Evolutionary conservation across 1,140 invertebrate genomes (phyloP).

Genomic region (Dreissena rostriformis): DNA sequence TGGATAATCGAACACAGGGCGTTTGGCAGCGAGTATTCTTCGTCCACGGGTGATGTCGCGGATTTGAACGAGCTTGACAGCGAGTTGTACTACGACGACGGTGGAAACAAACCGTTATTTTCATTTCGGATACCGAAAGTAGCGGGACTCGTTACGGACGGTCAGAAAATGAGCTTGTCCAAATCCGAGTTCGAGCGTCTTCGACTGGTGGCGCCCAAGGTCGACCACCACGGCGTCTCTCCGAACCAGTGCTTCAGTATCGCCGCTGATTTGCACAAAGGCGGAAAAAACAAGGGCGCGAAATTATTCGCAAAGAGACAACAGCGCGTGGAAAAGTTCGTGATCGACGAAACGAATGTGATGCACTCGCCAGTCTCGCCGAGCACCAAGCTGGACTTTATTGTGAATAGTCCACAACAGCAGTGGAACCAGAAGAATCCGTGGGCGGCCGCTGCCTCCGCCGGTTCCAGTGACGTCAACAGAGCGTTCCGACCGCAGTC

Average conservation of each 20-base stretch:
- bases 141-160: constrained; percentile 56
- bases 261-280: constrained; percentile 67
- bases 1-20: constrained; percentile 95
- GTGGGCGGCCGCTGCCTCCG: constrained; percentile 85
- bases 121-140: constrained; percentile 70
- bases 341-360: constrained; percentile 88
- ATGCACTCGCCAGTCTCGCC: constrained; percentile 62
- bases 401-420: constrained; percentile 82
- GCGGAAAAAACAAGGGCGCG: constrained; percentile 84
- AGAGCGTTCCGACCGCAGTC: constrained; percentile 84
- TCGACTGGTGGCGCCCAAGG: constrained; percentile 60
- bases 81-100: constrained; percentile 64
- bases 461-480: constrained; percentile 84
- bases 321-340: constrained; percentile 92
- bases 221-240: constrained; percentile 66
- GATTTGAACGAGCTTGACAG: constrained; percentile 69
- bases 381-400: constrained; percentile 72
- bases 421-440: constrained; percentile 85
- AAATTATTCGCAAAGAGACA: constrained; percentile 93
- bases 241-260: constrained; percentile 70
- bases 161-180: constrained; percentile 68
- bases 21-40: constrained; percentile 74
- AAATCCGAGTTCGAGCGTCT: constrained; percentile 70
- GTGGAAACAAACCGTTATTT: constrained; percentile 67
- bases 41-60: constrained; percentile 48